Base-by-base conservation (phyloP, 2,113 vertebrate species). In the Microtus oregoni region DNA sequence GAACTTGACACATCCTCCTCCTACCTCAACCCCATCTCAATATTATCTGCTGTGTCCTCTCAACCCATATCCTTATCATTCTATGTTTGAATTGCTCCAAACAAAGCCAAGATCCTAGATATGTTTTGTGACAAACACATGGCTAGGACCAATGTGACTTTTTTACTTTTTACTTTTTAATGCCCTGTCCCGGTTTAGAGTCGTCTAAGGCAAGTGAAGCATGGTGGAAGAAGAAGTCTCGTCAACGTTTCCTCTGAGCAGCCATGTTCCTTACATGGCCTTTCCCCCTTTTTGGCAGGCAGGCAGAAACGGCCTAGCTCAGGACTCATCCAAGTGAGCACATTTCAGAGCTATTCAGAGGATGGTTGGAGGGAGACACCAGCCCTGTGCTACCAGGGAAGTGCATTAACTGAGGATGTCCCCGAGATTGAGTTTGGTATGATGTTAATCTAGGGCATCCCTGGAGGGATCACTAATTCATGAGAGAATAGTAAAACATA, bases 101-200 rank as follows among this genome's bases (percentile, higher is more conserved):
- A 77, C 86, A 85, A 92, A 86, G 10, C 41, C 0, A 2, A 55
- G 72, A 86, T 38, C 92, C 63, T 81, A 83, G 55, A 24, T 89
- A 77, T 94, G 88, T 92, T 95, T 95, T 93, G 67, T 13, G 9
- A 95, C 55, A 78, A 90, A 94, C 2, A n/a, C 61, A 28, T 63
- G 24, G 5, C 72, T 77, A 65, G 55, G 78, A n/a, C 55, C 90
- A 93, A 87, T 3, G 38, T 76, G 89, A 92, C 61, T 52, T n/a
- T n/a, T n/a, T n/a, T n/a, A n/a, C n/a, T n/a, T 96, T 96, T 96
- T 91, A 50, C 93, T 77, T 96, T 96, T 96, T 91, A 96, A 68
- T 92, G 30, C 90, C 90, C 73, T 95, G 63, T 67, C 4, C 92
- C 7, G 11, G 65, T 68, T 93, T 91, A 65, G 92, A 73, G 47